Conservation (phyloP, 2,888 invertebrate genomes). For the Cosmia pyralina region DNA sequence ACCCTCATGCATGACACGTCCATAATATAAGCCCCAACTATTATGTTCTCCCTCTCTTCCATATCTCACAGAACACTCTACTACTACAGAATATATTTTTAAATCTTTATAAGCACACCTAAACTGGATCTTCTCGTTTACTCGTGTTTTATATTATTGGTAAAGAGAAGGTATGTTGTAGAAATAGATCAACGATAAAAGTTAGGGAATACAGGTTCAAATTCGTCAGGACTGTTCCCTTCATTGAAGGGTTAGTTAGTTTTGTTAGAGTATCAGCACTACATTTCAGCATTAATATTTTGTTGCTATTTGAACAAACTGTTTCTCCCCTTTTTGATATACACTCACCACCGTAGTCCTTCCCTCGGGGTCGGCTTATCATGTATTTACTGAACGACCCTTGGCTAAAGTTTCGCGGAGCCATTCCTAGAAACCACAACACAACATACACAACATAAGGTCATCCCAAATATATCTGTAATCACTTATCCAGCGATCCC, state of each 20-base stretch:
- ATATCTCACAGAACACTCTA: background rate
- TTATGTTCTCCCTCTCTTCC: background rate
- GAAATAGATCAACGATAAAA: background rate
- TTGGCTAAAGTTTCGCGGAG: constrained; percentile 14
- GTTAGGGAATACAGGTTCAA: background rate
- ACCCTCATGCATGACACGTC: background rate
- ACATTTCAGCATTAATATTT: background rate
- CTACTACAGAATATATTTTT: background rate
- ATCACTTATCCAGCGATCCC: constrained; percentile 13
- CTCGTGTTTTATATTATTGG: background rate
- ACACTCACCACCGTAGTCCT: background rate
- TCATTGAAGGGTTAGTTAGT: background rate
- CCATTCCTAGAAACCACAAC: constrained; percentile 16
- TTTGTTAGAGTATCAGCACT: background rate
- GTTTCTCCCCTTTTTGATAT: background rate
- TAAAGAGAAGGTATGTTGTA: background rate
- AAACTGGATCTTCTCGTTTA: background rate
- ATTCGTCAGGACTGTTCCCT: background rate
- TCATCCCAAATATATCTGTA: constrained; percentile 33
- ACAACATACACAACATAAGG: constrained; percentile 16
- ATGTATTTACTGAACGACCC: constrained; percentile 5
- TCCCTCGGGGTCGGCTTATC: background rate
- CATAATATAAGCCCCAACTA: background rate
- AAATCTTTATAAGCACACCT: background rate
- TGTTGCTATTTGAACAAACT: background rate